Evolutionary conservation across 2,113 vertebrate species (phyloP).

Genomic region (Anser brachyrhynchus): DNA sequence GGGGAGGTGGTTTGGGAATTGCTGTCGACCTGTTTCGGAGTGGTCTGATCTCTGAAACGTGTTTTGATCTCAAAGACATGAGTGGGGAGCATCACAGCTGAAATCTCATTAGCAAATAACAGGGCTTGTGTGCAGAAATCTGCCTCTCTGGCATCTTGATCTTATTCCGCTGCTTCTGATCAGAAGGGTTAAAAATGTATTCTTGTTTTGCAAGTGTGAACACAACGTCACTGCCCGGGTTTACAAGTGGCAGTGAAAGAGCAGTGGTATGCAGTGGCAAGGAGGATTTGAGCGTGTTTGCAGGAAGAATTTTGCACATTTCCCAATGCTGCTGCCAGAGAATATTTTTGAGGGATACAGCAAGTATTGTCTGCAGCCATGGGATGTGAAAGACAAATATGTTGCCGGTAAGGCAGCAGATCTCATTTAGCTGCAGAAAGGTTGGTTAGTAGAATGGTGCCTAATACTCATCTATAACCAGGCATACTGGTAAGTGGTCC

Average conservation of each 20-base stretch:
- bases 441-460: background rate
- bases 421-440: background rate
- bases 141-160: background rate
- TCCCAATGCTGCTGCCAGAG: background rate
- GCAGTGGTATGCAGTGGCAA: fast-evolving
- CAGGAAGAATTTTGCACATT: background rate
- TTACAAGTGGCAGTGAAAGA: background rate
- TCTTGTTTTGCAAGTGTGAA: background rate
- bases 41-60: background rate
- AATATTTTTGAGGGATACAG: background rate
- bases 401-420: background rate
- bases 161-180: background rate
- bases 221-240: background rate
- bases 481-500: background rate
- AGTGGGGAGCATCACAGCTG: background rate
- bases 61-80: background rate
- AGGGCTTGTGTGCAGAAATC: background rate
- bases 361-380: background rate
- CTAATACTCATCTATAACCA: background rate
- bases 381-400: background rate
- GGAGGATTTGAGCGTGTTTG: background rate
- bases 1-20: background rate
- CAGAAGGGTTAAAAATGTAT: background rate
- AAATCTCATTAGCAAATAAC: background rate
- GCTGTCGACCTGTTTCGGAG: background rate